Evolutionary conservation across 2,113 vertebrate genomes (phyloP).

Genomic region (Macrotus californicus): DNA sequence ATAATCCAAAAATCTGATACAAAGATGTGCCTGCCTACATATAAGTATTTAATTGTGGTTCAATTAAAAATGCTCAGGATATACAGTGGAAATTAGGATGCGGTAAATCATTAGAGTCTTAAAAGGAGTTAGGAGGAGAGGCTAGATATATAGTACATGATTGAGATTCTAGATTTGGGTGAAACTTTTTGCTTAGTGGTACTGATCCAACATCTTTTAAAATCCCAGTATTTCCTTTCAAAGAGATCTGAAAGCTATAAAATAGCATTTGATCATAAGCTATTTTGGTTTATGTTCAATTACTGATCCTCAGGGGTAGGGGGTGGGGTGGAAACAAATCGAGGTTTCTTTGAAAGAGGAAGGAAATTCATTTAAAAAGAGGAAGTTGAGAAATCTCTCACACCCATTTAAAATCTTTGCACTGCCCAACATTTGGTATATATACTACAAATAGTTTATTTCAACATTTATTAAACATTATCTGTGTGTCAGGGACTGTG

Average conservation of each 20-base stretch:
- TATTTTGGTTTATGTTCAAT: not conserved
- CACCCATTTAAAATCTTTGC: not conserved
- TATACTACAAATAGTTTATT: slow-evolving; percentile 16
- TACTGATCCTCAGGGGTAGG: not conserved
- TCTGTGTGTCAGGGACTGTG: not conserved
- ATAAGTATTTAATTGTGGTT: not conserved
- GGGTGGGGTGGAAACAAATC: slow-evolving; percentile 3
- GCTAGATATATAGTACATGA: not conserved
- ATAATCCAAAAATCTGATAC: not conserved
- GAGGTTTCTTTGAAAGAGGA: slow-evolving; percentile 50
- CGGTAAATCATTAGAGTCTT: not conserved
- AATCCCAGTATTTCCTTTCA: slow-evolving; percentile 6
- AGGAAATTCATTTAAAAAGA: slow-evolving; percentile 50
- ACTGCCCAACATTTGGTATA: not conserved
- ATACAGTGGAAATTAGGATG: not conserved
- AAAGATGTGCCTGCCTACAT: not conserved
- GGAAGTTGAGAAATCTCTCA: slow-evolving; percentile 20
- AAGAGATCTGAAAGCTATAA: slow-evolving; percentile 28
- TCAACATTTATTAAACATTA: slow-evolving; percentile 6
- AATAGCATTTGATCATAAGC: not conserved
- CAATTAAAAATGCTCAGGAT: not conserved
- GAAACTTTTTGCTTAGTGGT: not conserved
- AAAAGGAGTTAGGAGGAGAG: not conserved
- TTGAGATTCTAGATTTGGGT: not conserved
- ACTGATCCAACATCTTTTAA: not conserved